Base-by-base conservation (phyloP, 1,140 invertebrate genomes). In the Ctenoplectra terminalis region DNA sequence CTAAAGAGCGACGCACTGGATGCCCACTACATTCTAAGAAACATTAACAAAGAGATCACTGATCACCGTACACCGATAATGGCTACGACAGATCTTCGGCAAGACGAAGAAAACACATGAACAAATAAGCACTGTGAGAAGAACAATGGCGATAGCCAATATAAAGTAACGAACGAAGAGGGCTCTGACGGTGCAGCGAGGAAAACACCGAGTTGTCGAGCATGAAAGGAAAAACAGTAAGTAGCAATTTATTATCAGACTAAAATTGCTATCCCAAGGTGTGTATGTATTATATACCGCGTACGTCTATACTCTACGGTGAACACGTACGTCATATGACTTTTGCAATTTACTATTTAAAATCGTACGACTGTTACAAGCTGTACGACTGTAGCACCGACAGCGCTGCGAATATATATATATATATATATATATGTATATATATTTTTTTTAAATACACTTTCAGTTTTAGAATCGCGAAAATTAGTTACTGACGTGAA, bases 321-420 rank as follows among this genome's bases (percentile, higher is more conserved):
- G 29, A 58, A 50, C 17, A 58, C 31, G 1, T 17, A n/a, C 20
- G 26, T 84, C 82, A 81, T 29, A 48, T 75, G 71, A 81, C 46
- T 81, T 43, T 26, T 11, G n/a, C 50, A 20, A 11, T 56, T 56
- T 31, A 43, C 78, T 84, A 84, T 81, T 84, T 81, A 81, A 74
- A 81, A 81, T 75, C 20, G 23, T 50, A 50, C 43, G 3, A 56
- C 11, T 31, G 13, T 29, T 74, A 26, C 29, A 40, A 40, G 4
- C 46, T n/a, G n/a, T n/a, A n/a, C n/a, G 15, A 46, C 5, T 31
- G 11, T 13, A 54, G 9, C 40, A 31, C 17, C 26, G 20, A 48
- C 15, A 50, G 40, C 40, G 5, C 9, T 23, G 8, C n/a, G 8
- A 34, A 37, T 7, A 11, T 31, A 31, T 60, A n/a, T n/a, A n/a